A percentile compares a stretch with the other conserved stretches of the same genome.
Conservation (phyloP, 2,888 invertebrate species). For the Atherix ibis region DNA sequence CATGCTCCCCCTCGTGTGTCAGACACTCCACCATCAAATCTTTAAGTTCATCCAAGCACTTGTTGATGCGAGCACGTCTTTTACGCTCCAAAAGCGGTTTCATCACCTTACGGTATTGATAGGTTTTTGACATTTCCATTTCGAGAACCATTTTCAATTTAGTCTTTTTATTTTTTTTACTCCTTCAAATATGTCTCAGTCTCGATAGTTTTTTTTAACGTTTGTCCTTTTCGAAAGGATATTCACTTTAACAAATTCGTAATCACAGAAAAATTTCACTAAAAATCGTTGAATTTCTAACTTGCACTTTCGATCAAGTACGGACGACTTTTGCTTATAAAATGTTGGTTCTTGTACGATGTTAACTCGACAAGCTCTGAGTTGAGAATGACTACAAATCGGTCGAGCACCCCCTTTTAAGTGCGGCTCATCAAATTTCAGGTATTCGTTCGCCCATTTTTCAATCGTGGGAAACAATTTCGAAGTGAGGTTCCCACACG, state of each 20-base stretch:
- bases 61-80: conserved; percentile 75
- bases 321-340: background rate
- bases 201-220: no score
- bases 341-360: background rate
- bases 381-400: background rate
- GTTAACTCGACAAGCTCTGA: background rate
- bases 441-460: no score
- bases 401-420: no score
- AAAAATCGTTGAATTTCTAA: no score
- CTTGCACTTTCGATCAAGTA: background rate
- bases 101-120: conserved; percentile 89
- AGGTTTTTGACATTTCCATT: conserved; percentile 51
- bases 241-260: no score
- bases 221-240: no score
- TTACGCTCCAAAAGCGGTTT: conserved; percentile 83
- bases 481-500: conserved; percentile 10
- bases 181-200: background rate
- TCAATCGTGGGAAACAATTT: conserved; percentile 10
- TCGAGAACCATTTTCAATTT: conserved; percentile 1
- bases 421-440: no score
- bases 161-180: background rate
- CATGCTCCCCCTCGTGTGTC: conserved; percentile 56
- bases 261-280: no score
- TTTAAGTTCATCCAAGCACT: conserved; percentile 77
- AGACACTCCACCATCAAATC: conserved; percentile 58